Percentiles rank a stretch among this genome's conserved stretches.
Conservation (phyloP, 1,140 invertebrate species). For the Reticulitermes speratus region DNA sequence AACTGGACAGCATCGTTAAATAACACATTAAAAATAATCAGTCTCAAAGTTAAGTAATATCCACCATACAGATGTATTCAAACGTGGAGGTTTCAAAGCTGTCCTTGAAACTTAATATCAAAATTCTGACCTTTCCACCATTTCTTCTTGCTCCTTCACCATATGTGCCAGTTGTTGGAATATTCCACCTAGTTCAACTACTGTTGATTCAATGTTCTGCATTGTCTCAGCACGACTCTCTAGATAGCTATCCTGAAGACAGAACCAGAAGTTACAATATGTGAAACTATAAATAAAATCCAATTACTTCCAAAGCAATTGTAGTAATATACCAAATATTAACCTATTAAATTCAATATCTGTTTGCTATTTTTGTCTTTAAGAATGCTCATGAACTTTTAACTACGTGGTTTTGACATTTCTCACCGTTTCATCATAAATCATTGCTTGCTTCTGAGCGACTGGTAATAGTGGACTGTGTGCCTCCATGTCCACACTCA, state of each 20-base stretch:
- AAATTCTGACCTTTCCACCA: slow-evolving; percentile 78
- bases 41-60: no score
- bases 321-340: slow-evolving; percentile 35
- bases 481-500: slow-evolving; percentile 72
- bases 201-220: slow-evolving; percentile 99
- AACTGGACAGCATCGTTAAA: no score
- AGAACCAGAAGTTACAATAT: slow-evolving; percentile 14
- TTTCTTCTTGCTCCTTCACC: slow-evolving; percentile 99
- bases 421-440: slow-evolving; percentile 76
- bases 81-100: no score
- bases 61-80: no score
- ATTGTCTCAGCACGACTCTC: slow-evolving; percentile 94
- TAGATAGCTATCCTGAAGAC: slow-evolving; percentile 76
- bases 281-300: neutral
- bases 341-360: no score
- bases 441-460: slow-evolving; percentile 59
- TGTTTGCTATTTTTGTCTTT: no score
- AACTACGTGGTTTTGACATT: no score
- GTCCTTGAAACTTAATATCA: no score
- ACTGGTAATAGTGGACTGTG: slow-evolving; percentile 40
- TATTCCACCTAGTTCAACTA: slow-evolving; percentile 98
- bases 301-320: neutral
- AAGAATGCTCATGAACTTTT: no score
- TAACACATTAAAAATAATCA: no score
- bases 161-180: slow-evolving; percentile 97